Percentiles rank a stretch among this genome's conserved stretches.
phyloP scores from a whole-genome alignment of 2,113 vertebrate genomes.

The Halcyon senegalensis region DNA sequence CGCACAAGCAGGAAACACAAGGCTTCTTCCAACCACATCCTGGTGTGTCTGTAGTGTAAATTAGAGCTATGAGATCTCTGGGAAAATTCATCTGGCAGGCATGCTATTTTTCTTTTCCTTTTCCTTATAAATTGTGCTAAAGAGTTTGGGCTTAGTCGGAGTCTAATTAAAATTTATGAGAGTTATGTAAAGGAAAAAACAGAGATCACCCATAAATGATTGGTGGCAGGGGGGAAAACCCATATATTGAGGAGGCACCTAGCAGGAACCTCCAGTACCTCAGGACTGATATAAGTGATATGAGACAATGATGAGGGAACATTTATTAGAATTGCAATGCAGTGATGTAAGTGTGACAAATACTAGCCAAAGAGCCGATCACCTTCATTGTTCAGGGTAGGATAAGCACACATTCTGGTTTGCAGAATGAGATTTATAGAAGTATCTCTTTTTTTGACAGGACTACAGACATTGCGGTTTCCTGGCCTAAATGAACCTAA shows the following conservation, averaged over 20 bases:
- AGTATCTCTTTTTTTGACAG: background rate
- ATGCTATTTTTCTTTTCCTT: conserved; percentile 29
- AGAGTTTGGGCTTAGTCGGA: background rate
- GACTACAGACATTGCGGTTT: background rate
- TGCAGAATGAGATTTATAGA: background rate
- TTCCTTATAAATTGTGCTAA: conserved; percentile 27
- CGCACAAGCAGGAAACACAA: conserved; percentile 62
- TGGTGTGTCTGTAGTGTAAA: conserved; percentile 54
- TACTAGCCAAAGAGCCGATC: background rate
- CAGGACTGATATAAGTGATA: background rate
- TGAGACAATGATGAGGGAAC: background rate
- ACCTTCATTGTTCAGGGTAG: background rate
- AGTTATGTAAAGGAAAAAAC: background rate
- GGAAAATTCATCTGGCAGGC: conserved; percentile 64
- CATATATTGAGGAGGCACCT: background rate
- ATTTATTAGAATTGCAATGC: background rate
- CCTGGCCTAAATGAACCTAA: background rate
- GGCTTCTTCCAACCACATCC: conserved; percentile 62
- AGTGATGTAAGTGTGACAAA: background rate
- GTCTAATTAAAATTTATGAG: conserved; percentile 23
- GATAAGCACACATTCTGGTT: background rate
- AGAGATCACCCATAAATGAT: background rate
- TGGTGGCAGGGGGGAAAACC: background rate
- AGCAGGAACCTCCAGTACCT: background rate
- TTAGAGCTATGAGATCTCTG: conserved; percentile 50